These are phyloP conservation scores for Shargacucullia verbasci DNA, from an alignment of 2,888 invertebrate species.

Conservation along the genomic window DNA sequence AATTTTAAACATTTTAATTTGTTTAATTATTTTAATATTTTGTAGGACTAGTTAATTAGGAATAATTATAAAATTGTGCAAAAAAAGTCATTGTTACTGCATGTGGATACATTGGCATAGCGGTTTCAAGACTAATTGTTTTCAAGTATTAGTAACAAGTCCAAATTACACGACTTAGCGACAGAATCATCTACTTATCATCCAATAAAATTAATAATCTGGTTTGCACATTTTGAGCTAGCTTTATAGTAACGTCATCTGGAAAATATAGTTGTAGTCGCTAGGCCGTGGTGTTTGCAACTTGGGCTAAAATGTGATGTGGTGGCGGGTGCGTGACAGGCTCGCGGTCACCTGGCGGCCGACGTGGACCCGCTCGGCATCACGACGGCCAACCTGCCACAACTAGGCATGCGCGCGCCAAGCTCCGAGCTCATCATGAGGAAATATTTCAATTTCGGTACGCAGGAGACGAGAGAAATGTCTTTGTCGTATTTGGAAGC, in stretches of 20 bases:
- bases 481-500: conserved; percentile 68
- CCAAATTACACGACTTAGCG: conserved; percentile 70
- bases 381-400: conserved; percentile 91
- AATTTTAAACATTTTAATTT: conserved; percentile 21
- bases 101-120: conserved; percentile 69
- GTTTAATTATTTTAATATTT: conserved; percentile 26
- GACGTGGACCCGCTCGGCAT: conserved; percentile 98
- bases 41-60: conserved; percentile 19
- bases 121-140: conserved; percentile 60
- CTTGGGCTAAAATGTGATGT: conserved; percentile 76
- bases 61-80: conserved; percentile 7
- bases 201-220: too few species aligned
- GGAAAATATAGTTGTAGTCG: conserved; percentile 44
- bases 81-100: conserved; percentile 61
- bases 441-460: conserved; percentile 89
- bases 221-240: too few species aligned
- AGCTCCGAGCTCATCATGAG: conserved; percentile 89
- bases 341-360: conserved; percentile 97
- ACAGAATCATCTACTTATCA: conserved; percentile 35
- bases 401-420: conserved; percentile 85
- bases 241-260: too few species aligned
- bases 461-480: conserved; percentile 69
- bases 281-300: conserved; percentile 64
- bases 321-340: conserved; percentile 90
- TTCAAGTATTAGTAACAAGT: conserved; percentile 41